Base-by-base conservation (phyloP, 1,140 invertebrate genomes). In the Alviniconcha marisindica region DNA sequence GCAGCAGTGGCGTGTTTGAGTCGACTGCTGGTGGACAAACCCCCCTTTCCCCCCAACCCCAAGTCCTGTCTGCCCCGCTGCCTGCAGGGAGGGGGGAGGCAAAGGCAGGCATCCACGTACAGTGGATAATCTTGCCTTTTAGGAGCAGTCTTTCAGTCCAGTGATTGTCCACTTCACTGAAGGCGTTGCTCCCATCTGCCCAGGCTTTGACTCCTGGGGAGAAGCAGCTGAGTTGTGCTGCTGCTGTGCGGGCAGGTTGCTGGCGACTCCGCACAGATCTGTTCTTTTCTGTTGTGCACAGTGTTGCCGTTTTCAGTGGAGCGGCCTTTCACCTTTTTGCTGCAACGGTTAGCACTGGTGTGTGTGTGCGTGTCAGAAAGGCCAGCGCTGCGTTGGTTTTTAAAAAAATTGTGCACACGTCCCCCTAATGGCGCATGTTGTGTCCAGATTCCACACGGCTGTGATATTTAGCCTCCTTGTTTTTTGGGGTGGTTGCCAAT, bases 141-240 rank as follows among this genome's bases (percentile, higher is more conserved):
- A n/a, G n/a, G n/a, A n/a, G n/a, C n/a, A n/a, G n/a, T n/a, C n/a
- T n/a, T n/a, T n/a, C n/a, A n/a, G n/a, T n/a, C n/a, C n/a, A n/a
- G n/a, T n/a, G n/a, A n/a, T n/a, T n/a, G n/a, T n/a, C n/a, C n/a
- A n/a, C n/a, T n/a, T n/a, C n/a, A n/a, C n/a, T n/a, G n/a, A n/a
- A n/a, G 31, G 7, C 38, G 14, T 71, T 33, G 14, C 36, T 10
- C 33, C 33, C 18, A 3, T 7, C 63, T 38, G 28, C 31, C 36
- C 36, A 31, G 69, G 69, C 69, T 71, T 71, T 71, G 42, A 36
- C 24, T 44, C 33, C 77, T 56, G 77, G 36, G 56, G n/a, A 15
- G 28, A 66, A 2, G 69, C 10, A 36, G 69, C 24, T 15, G 36
- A 3, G 31, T 69, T 36, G 3, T 69, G 28, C 33, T 36, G 15